A percentile compares a stretch with the other conserved stretches of the same genome.
Evolutionary conservation across 2,888 invertebrate genomes (phyloP).

Genomic region (Drosophila imparisetae): DNA sequence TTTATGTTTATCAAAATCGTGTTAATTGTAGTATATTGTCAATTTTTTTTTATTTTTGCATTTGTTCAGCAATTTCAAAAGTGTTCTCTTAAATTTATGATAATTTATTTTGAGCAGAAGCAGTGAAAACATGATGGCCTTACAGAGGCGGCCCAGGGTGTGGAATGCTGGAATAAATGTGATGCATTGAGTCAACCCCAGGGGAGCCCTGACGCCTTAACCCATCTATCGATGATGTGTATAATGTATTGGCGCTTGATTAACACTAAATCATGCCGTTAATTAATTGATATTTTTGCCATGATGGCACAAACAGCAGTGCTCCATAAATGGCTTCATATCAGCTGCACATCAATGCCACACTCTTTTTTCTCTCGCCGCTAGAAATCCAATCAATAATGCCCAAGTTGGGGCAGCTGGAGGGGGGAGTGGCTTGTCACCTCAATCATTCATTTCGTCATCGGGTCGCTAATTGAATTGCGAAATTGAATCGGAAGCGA

Average conservation of each 20-base stretch:
- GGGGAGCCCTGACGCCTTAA: constrained; percentile 19
- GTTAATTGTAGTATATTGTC: constrained; percentile 22
- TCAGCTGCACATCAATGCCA: constrained; percentile 21
- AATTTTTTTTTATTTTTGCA: constrained; percentile 32
- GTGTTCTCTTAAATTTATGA: constrained; percentile 50
- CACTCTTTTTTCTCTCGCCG: constrained; percentile 4
- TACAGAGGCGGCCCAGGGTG: constrained; percentile 3
- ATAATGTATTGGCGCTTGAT: constrained; percentile 51
- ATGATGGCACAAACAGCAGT: constrained; percentile 11
- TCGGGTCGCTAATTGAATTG: constrained; percentile 67
- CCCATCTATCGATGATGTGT: constrained; percentile 13
- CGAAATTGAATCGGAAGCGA: constrained; percentile 52
- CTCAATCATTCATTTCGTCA: constrained; percentile 73
- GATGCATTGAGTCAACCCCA: constrained; percentile 4
- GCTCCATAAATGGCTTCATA: constrained; percentile 10
- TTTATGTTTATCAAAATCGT: constrained; percentile 28
- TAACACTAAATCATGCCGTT: constrained; percentile 75
- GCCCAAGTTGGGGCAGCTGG: constrained; percentile 9
- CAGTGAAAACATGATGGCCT: constrained; percentile 69
- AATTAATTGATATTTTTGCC: constrained; percentile 69
- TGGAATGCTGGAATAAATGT: background rate
- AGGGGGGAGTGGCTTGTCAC: constrained; percentile 28
- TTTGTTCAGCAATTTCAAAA: constrained; percentile 35
- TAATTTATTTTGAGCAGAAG: constrained; percentile 66
- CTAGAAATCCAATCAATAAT: constrained; percentile 58